phyloP scores from a whole-genome alignment of 1,140 invertebrate genomes.

The Gryon sp. region DNA sequence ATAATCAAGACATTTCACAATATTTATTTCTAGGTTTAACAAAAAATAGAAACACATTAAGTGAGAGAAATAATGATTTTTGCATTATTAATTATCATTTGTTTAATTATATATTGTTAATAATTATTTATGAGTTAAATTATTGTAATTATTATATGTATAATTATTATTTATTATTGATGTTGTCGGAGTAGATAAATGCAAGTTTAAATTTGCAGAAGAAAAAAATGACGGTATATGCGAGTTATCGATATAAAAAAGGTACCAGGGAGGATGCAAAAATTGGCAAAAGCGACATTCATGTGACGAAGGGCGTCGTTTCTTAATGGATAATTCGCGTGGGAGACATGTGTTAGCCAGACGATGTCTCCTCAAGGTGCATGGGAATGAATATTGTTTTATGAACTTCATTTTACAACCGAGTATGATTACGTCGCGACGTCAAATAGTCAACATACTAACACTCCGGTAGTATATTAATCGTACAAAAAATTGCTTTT shows the following conservation, averaged over 20 bases:
- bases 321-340: conserved; percentile 70
- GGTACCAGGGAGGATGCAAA: conserved; percentile 48
- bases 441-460: conserved; percentile 20
- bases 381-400: conserved; percentile 73
- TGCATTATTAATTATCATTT: too few relatives aligned
- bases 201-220: conserved; percentile 26
- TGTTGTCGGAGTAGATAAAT: too few relatives aligned
- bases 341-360: conserved; percentile 71
- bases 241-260: conserved; percentile 47
- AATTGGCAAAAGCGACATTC: conserved; percentile 64
- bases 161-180: too few relatives aligned
- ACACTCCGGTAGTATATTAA: not conserved
- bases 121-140: too few relatives aligned
- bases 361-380: conserved; percentile 71
- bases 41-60: too few relatives aligned
- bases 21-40: too few relatives aligned
- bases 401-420: conserved; percentile 64
- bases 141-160: not conserved
- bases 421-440: conserved; percentile 42
- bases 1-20: too few relatives aligned
- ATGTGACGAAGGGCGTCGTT: conserved; percentile 64
- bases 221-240: conserved; percentile 38
- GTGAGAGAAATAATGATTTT: too few relatives aligned
- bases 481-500: not conserved
- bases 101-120: too few relatives aligned